These are phyloP conservation scores for Lasioglossum marginatum DNA, from an alignment of 2,888 invertebrate genomes.

Conservation along the genomic window DNA sequence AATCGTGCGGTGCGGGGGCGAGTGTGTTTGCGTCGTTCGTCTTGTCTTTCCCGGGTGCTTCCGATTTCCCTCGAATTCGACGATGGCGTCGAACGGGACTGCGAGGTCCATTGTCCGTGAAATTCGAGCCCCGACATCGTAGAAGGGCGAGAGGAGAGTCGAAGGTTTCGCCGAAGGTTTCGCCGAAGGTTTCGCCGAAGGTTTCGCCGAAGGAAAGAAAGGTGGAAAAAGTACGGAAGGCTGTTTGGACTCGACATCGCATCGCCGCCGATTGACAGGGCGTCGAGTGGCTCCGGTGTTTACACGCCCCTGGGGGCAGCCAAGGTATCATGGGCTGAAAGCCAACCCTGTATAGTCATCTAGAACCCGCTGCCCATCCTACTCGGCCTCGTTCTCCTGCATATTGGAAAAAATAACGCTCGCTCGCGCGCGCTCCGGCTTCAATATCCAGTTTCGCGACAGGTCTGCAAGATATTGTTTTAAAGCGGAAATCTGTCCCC, in stretches of 20 bases:
- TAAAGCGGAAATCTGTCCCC: slow-evolving; percentile 82
- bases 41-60: slow-evolving; percentile 24
- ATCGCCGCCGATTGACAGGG: slow-evolving; percentile 76
- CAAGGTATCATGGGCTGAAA: slow-evolving; percentile 72
- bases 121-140: slow-evolving; percentile 58
- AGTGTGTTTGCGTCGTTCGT: slow-evolving; percentile 37
- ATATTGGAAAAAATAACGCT: slow-evolving; percentile 78
- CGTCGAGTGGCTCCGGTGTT: slow-evolving; percentile 78
- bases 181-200: not conserved
- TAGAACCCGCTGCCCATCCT: slow-evolving; percentile 50
- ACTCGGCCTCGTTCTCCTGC: slow-evolving; percentile 66
- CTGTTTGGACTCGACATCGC: slow-evolving; percentile 50
- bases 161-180: not conserved
- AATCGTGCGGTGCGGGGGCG: slow-evolving; percentile 21
- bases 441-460: slow-evolving; percentile 61
- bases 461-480: slow-evolving; percentile 79
- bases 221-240: slow-evolving; percentile 13
- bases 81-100: slow-evolving; percentile 29
- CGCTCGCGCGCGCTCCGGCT: slow-evolving; percentile 6
- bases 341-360: slow-evolving; percentile 66
- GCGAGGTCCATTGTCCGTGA: slow-evolving; percentile 62
- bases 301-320: slow-evolving; percentile 79
- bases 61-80: slow-evolving; percentile 45
- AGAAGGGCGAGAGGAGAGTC: slow-evolving; percentile 25
- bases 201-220: slow-evolving; percentile 17